Evolutionary conservation across 1,140 invertebrate genomes (phyloP), one percentile per base, ranked within the genome.

Genomic region (Drosophila simulans): DNA sequence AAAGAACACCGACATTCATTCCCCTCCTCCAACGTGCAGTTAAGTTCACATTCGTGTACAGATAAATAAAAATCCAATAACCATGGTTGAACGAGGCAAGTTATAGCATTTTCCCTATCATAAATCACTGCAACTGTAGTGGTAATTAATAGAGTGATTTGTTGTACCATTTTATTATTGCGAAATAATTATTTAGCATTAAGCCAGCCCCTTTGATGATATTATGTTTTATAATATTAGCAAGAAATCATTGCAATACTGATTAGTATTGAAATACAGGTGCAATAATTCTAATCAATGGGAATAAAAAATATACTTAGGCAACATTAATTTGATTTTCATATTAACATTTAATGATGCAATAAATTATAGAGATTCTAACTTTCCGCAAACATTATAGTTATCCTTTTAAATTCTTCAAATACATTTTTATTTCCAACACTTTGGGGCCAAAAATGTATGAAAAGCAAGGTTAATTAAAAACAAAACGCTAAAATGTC

Each of bases 1-100:
- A 86, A 60, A 64, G 49, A 63, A 40, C 80, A 65, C 52, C 54
- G 64, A 62, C 80, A 84, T 84, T 76, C 55, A 77, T 64, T 77
- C 57, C 54, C 51, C 42, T 22, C 39, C 62, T 8, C 43, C 53
- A 13, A 52, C 59, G 63, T 52, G 60, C 37, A 64, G 45, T 48
- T 63, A 27, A 40, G 35, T 37, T 51, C 42, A 51, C 56, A 54
- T 46, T 55, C 39, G 39, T 59, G 43, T 54, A 43, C 13, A 25
- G 10, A 64, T 62, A 76, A 76, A 63, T 65, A 46, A 46, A 37
- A 54, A 25, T 37, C 27, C 35, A 43, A 56, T 27, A 66, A 66
- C 49, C 69, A 42, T 27, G 37, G 20, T 22, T 15, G n/a, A 34
- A 10, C 15, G 5, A 43, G 46, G 55, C 54, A 20, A 72, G 45